phyloP scores from a whole-genome alignment of 1,140 invertebrate genomes.

The Drosophila tristis region DNA sequence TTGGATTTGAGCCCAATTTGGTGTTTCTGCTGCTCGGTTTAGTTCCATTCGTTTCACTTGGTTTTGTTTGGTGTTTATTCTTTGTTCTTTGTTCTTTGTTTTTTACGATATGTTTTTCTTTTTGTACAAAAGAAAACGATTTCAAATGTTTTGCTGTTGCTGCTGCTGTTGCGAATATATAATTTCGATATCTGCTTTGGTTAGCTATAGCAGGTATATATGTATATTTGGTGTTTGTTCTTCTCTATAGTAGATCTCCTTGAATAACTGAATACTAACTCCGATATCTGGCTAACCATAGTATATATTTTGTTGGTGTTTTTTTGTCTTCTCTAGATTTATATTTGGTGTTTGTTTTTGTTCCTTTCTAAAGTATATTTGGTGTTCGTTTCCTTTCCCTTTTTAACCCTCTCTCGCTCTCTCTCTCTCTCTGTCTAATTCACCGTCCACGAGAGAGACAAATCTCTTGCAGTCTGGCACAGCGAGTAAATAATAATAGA shows the following conservation, averaged over 20 bases:
- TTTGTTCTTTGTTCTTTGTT: slow-evolving; percentile 3
- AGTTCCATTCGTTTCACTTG: neutral
- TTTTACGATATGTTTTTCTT: slow-evolving; percentile 20
- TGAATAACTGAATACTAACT: no score
- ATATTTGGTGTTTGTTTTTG: slow-evolving; percentile 3
- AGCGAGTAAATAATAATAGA: no score
- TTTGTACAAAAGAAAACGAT: slow-evolving; percentile 37
- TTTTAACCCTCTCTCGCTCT: neutral
- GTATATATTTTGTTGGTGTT: no score
- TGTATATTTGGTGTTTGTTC: no score
- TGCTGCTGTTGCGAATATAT: no score
- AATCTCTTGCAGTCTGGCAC: neutral
- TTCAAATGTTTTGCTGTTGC: neutral
- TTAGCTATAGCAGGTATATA: no score
- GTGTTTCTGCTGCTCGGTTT: slow-evolving; percentile 1
- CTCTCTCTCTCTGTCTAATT: no score
- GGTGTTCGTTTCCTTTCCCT: no score
- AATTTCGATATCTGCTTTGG: no score
- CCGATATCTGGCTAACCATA: no score
- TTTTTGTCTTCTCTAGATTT: no score
- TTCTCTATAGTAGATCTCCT: no score
- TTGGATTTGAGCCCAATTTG: neutral
- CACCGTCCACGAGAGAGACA: neutral
- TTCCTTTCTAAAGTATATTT: neutral
- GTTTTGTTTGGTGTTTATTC: neutral